Percentiles rank a stretch among this genome's conserved stretches.
These are phyloP conservation scores for Formica exsecta DNA, from an alignment of 1,140 invertebrate genomes.

Conservation along the genomic window DNA sequence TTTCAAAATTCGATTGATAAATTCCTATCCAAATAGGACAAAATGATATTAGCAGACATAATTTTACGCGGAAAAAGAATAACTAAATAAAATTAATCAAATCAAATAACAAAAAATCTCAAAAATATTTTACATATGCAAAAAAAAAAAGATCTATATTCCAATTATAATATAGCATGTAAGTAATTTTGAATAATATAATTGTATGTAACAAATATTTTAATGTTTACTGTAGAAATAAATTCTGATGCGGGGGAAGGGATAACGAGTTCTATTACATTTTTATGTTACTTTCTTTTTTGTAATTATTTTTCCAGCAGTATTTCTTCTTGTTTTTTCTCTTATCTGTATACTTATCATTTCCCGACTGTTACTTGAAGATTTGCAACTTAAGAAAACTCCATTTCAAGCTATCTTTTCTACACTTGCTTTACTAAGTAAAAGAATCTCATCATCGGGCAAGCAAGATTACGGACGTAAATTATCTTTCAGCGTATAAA, in stretches of 20 bases:
- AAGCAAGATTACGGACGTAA: neutral
- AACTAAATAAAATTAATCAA: neutral
- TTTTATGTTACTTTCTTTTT: no score
- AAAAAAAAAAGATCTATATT: no score
- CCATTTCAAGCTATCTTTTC: neutral
- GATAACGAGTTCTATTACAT: no score
- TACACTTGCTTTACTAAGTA: slow-evolving; percentile 5
- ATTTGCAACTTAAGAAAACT: slow-evolving; percentile 6
- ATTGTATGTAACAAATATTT: no score
- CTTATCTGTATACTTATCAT: slow-evolving; percentile 9
- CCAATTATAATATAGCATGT: no score
- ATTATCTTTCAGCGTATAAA: slow-evolving; percentile 29
- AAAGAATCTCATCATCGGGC: slow-evolving; percentile 15
- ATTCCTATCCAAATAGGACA: neutral
- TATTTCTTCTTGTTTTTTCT: neutral
- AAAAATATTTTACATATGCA: neutral
- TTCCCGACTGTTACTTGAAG: slow-evolving; percentile 30
- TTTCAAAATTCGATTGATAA: neutral
- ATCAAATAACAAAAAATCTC: neutral
- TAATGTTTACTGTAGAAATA: no score
- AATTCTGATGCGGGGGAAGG: no score
- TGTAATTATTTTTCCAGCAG: neutral
- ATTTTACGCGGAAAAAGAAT: neutral
- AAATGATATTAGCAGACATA: neutral
- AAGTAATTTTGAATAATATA: no score